These are phyloP conservation scores for Chrysoperla carnea DNA, from an alignment of 1,140 invertebrate species.

Conservation along the genomic window DNA sequence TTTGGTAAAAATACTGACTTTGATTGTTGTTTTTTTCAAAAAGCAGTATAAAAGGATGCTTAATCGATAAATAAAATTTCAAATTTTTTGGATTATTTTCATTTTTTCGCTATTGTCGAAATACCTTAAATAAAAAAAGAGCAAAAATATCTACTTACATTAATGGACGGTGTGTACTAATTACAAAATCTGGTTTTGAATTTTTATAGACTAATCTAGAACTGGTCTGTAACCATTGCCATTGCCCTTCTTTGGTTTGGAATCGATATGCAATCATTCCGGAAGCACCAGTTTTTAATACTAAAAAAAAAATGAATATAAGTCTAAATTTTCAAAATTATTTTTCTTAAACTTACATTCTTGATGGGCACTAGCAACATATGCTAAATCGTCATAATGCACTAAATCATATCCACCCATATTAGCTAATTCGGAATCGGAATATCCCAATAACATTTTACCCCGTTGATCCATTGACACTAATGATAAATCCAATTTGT, in stretches of 20 bases:
- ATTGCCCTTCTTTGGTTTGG: slow-evolving; percentile 81
- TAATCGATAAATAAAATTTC: too few species aligned
- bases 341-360: slow-evolving; percentile 62
- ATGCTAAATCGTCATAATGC: slow-evolving; percentile 91
- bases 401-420: slow-evolving; percentile 94
- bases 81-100: too few species aligned
- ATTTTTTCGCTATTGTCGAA: too few species aligned
- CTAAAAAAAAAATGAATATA: slow-evolving; percentile 31
- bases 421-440: slow-evolving; percentile 77
- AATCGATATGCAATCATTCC: slow-evolving; percentile 96
- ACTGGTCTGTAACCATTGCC: slow-evolving; percentile 97
- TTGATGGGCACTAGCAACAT: slow-evolving; percentile 96
- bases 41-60: too few species aligned
- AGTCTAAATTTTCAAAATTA: neutral
- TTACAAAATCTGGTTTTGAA: slow-evolving; percentile 97
- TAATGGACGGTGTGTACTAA: slow-evolving; percentile 90
- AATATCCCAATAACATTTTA: slow-evolving; percentile 85
- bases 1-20: too few species aligned
- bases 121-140: too few species aligned
- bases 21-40: too few species aligned
- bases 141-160: slow-evolving; percentile 60
- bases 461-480: slow-evolving; percentile 96
- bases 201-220: slow-evolving; percentile 96
- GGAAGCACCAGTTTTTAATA: slow-evolving; percentile 93
- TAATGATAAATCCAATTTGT: slow-evolving; percentile 88